Evolutionary conservation across 2,113 vertebrate genomes (phyloP).

Genomic region (Emydura subglobosa): DNA sequence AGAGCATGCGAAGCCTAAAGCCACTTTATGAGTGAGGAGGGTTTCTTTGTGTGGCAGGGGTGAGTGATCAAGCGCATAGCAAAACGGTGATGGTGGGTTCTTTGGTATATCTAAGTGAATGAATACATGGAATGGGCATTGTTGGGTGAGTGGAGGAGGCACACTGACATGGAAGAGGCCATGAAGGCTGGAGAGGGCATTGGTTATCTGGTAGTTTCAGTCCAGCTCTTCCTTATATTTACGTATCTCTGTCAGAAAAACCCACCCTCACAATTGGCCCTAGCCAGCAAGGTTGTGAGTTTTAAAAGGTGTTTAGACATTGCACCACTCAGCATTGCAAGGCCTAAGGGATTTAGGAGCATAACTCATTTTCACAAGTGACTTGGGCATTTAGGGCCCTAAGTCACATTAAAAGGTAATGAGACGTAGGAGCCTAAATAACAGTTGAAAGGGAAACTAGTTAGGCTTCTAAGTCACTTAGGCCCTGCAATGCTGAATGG

Average conservation of each 20-base stretch:
- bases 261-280: neutral
- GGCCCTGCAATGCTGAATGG: neutral
- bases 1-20: neutral
- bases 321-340: neutral
- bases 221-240: neutral
- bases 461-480: neutral
- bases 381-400: neutral
- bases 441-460: neutral
- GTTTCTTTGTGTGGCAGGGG: neutral
- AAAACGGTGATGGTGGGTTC: neutral
- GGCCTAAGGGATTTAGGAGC: neutral
- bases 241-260: neutral
- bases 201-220: neutral
- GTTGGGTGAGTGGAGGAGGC: neutral
- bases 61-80: neutral
- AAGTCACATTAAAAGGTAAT: neutral
- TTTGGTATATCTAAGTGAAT: neutral
- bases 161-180: neutral
- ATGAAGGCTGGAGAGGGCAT: neutral
- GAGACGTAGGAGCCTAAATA: neutral
- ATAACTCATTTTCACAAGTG: neutral
- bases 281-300: neutral
- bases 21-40: neutral
- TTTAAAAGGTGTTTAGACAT: neutral
- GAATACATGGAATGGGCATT: neutral